Evolutionary conservation across 2,797 vertebrate species (phyloP).

Genomic region (Varecia variegata): DNA sequence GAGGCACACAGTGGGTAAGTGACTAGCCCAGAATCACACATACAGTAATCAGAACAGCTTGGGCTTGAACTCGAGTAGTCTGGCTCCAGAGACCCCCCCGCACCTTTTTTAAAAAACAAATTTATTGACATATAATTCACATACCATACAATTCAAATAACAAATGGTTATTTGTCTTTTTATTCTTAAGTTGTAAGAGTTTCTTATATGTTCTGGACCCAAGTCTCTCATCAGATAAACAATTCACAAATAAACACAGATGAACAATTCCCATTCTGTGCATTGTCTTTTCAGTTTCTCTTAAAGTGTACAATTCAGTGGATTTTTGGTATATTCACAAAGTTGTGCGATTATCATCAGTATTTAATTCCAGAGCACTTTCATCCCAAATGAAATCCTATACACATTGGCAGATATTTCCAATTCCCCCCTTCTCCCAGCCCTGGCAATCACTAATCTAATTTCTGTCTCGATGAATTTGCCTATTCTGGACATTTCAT

Average conservation of each 20-base stretch:
- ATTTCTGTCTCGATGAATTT: neutral
- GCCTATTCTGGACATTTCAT: neutral
- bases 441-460: neutral
- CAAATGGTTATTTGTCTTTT: neutral
- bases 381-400: neutral
- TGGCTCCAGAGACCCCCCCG: neutral
- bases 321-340: neutral
- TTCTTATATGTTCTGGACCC: neutral
- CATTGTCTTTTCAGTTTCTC: neutral
- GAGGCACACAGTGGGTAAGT: neutral
- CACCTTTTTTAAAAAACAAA: neutral
- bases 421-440: neutral
- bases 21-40: neutral
- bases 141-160: neutral
- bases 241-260: neutral
- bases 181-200: neutral
- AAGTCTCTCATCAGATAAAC: neutral
- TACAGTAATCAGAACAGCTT: neutral
- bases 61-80: neutral
- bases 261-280: neutral
- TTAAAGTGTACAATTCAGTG: neutral
- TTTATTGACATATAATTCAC: slow-evolving; percentile 7
- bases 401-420: neutral
- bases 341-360: neutral
- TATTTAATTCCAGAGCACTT: neutral